A percentile compares a stretch with the other conserved stretches of the same genome.
These are phyloP conservation scores for Calameuta pallipes DNA, from an alignment of 2,888 invertebrate species.

Conservation along the genomic window DNA sequence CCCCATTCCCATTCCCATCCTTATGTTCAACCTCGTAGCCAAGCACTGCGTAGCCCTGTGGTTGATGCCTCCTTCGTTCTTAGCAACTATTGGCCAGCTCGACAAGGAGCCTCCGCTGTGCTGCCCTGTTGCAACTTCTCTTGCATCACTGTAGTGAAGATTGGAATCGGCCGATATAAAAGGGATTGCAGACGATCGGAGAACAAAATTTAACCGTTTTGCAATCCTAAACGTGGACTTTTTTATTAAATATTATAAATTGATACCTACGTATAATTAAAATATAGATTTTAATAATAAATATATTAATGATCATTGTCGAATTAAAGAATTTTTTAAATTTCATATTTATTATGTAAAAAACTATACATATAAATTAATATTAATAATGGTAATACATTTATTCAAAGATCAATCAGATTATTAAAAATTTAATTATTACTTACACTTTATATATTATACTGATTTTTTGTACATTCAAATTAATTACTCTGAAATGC, in stretches of 20 bases:
- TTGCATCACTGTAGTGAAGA: not conserved
- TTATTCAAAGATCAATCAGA: not conserved
- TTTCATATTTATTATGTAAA: not conserved
- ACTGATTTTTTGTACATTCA: not conserved
- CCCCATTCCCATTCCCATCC: not conserved
- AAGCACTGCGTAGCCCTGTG: constrained; percentile 5
- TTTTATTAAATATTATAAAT: not conserved
- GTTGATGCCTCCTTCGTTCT: constrained; percentile 21
- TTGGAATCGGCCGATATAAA: not conserved
- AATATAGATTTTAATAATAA: not conserved
- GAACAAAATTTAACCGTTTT: not conserved
- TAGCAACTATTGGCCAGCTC: constrained; percentile 17
- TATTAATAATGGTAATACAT: not conserved
- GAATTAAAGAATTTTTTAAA: not conserved
- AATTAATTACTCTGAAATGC: not conserved
- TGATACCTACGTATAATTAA: not conserved
- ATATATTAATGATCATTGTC: not conserved
- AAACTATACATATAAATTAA: not conserved
- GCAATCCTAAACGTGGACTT: not conserved
- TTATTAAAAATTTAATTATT: not conserved
- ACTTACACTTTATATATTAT: not conserved
- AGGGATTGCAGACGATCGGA: not conserved
- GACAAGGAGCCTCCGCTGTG: not conserved
- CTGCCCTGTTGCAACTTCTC: not conserved
- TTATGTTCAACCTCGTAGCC: not conserved